Percentiles rank a stretch among this genome's conserved stretches.
Conservation (phyloP, 2,888 invertebrate species). For the Nycteola revayana region DNA sequence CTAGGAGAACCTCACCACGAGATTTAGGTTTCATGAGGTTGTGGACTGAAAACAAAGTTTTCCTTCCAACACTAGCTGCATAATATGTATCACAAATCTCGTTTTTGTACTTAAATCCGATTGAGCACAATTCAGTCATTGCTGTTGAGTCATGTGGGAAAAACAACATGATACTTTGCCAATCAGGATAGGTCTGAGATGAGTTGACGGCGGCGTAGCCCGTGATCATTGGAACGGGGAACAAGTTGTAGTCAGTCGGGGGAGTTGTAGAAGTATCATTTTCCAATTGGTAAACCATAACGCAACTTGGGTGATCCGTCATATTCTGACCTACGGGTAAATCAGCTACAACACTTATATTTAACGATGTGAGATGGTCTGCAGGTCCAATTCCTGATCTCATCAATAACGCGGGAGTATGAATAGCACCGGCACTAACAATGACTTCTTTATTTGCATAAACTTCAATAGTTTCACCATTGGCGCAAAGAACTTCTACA, state of each 20-base stretch:
- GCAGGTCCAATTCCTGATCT: conserved; percentile 48
- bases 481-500: conserved; percentile 25
- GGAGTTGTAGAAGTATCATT: neutral
- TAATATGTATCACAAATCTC: conserved; percentile 34
- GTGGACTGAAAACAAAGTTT: conserved; percentile 8
- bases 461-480: conserved; percentile 19
- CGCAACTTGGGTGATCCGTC: conserved; percentile 17
- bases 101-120: conserved; percentile 30
- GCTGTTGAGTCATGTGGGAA: conserved; percentile 24
- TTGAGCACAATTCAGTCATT: conserved; percentile 31
- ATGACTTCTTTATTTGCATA: conserved; percentile 40
- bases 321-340: conserved; percentile 27
- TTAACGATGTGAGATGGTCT: conserved; percentile 26
- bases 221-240: conserved; percentile 26
- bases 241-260: conserved; percentile 2
- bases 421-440: conserved; percentile 44
- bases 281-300: conserved; percentile 6
- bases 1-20: conserved; percentile 20
- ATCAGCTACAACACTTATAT: conserved; percentile 30
- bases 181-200: conserved; percentile 31
- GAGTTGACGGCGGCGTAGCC: conserved; percentile 24
- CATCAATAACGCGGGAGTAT: conserved; percentile 43
- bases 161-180: conserved; percentile 29
- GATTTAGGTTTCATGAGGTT: conserved; percentile 30
- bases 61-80: conserved; percentile 12